phyloP scores from a whole-genome alignment of 2,888 invertebrate genomes.

The Molanna angustata region DNA sequence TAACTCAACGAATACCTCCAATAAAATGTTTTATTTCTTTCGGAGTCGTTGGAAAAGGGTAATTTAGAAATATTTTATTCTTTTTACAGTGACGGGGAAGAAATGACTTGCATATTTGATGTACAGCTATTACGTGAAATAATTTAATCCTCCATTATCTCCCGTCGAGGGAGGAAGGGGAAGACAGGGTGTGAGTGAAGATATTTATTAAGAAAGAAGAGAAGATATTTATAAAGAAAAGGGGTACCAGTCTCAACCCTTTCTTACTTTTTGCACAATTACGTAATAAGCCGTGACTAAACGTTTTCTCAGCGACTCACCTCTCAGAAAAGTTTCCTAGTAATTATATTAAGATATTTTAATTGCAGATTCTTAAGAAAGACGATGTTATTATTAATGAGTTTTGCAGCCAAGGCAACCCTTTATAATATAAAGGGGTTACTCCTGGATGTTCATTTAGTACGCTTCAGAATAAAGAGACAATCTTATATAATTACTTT shows the following conservation, averaged over 20 bases:
- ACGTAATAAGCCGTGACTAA: conserved; percentile 35
- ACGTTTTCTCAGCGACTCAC: conserved; percentile 29
- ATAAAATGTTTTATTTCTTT: too few relatives aligned
- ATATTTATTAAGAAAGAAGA: conserved; percentile 6
- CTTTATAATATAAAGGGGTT: too few relatives aligned
- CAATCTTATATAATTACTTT: too few relatives aligned
- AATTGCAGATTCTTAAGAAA: conserved; percentile 31
- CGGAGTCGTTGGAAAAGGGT: too few relatives aligned
- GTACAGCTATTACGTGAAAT: conserved; percentile 36
- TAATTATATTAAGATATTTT: conserved; percentile 34
- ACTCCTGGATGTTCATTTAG: too few relatives aligned
- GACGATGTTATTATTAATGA: conserved; percentile 29
- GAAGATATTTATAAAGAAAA: conserved; percentile 13
- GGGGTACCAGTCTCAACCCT: conserved; percentile 24
- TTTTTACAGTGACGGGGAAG: conserved; percentile 22
- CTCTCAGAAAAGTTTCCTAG: conserved; percentile 28
- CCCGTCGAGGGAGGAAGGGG: conserved; percentile 4
- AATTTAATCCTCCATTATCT: conserved; percentile 43
- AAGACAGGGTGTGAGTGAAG: conserved; percentile 5
- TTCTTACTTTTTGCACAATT: conserved; percentile 33
- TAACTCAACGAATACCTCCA: too few relatives aligned
- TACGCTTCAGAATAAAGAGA: too few relatives aligned
- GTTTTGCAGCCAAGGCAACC: conserved; percentile 6
- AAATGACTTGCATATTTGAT: conserved; percentile 33
- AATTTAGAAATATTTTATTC: too few relatives aligned